A percentile compares a stretch with the other conserved stretches of the same genome.
Evolutionary conservation across 2,797 vertebrate genomes (phyloP).

Genomic region (Staurois parvus): DNA sequence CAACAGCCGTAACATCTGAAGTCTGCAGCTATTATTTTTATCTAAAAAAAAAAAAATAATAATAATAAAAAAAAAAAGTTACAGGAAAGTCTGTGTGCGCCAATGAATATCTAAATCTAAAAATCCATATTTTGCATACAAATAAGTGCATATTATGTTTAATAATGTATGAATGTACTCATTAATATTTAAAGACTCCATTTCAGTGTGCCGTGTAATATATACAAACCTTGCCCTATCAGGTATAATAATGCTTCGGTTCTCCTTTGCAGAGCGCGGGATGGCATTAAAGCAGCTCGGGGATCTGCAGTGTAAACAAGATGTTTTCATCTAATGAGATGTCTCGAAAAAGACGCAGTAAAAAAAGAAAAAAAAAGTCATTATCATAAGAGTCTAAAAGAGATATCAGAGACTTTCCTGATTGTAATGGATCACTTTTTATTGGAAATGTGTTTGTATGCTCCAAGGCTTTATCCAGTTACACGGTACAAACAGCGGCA

Average conservation of each 20-base stretch:
- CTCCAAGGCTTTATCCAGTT: not conserved
- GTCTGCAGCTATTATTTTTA: conserved; percentile 44
- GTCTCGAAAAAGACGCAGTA: not conserved
- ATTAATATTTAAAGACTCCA: conserved; percentile 61
- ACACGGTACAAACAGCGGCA: not conserved
- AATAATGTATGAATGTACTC: conserved; percentile 63
- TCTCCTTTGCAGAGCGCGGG: conserved; percentile 29
- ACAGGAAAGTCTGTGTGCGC: conserved; percentile 14
- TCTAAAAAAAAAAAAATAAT: conserved; percentile 41
- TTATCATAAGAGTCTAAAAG: conserved; percentile 2
- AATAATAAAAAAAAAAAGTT: conserved; percentile 48
- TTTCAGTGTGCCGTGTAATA: conserved; percentile 57
- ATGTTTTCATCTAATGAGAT: conserved; percentile 23
- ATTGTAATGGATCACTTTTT: not conserved
- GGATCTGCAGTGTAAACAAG: conserved; percentile 37
- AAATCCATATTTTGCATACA: conserved; percentile 62
- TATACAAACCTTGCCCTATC: conserved; percentile 62
- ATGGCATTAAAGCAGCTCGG: conserved; percentile 41
- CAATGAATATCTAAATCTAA: conserved; percentile 58
- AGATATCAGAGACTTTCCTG: not conserved
- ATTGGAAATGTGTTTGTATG: not conserved
- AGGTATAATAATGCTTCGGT: conserved; percentile 57
- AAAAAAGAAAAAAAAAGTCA: not conserved
- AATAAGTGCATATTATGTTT: conserved; percentile 59
- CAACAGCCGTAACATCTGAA: conserved; percentile 18